Base-by-base conservation (phyloP, 2,797 vertebrate genomes). In the Poecilia gillii region DNA sequence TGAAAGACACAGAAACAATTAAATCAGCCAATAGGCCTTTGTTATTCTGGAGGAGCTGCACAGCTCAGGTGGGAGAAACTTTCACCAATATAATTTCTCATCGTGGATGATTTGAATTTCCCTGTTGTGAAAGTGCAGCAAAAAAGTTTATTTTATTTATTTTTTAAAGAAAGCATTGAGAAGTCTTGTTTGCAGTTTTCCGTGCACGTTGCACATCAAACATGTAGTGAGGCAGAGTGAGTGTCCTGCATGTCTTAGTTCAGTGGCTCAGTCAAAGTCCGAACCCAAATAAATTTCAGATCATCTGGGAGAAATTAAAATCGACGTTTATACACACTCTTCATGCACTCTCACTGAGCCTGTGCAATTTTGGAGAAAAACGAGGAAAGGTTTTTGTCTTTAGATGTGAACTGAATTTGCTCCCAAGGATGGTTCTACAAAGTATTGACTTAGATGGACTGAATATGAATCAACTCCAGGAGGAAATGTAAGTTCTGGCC, bases 401-500 rank as follows among this genome's bases (percentile, higher is more conserved):
- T 28, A 62, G 12, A 62, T 16, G n/a, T 62, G 57, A 45, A 14
- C 9, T 70, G 39, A 25, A 41, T 11, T 70, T 70, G 4, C 9
- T 41, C 1, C 20, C 5, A 70, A 43, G 41, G 39, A 70, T 25
- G 36, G 16, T 36, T 64, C 59, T 39, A 9, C 16, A 23, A 66
- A 64, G 59, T 41, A 39, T 41, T 43, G 36, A n/a, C 36, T 43
- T 2, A 8, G 12, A 28, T 11, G 23, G 12, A 13, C 41, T n/a
- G 9, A 45, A n/a, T 45, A 28, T 14, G 46, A 45, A 71, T 46
- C 3, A 6, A 45, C 68, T 28, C 6, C 12, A 43, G 25, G 49
- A 71, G 74, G 41, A 73, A 80, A 79, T 74, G 77, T 71, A 64
- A 66, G n/a, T 73, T 80, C 49, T 74, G 75, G 31, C 28, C 4